These are phyloP conservation scores for Trissolcus japonicus DNA, from an alignment of 2,888 invertebrate species.

Conservation along the genomic window DNA sequence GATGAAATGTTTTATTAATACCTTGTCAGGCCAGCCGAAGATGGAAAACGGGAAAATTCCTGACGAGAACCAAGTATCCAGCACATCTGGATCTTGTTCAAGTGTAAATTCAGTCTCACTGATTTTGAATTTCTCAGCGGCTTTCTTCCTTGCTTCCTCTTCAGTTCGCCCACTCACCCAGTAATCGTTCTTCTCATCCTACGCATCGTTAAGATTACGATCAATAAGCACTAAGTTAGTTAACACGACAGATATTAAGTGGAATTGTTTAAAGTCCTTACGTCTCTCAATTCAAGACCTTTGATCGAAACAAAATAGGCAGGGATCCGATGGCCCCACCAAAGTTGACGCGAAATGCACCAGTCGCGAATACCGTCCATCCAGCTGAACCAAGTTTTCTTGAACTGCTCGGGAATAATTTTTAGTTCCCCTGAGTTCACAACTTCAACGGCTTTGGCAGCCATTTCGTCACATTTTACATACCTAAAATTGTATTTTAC, in stretches of 20 bases:
- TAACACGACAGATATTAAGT: neutral
- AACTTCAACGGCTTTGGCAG: conserved; percentile 87
- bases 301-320: conserved; percentile 87
- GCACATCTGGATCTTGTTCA: conserved; percentile 93
- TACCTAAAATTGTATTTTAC: conserved; percentile 80
- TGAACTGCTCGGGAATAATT: conserved; percentile 93
- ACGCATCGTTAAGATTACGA: conserved; percentile 7
- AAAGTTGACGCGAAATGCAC: conserved; percentile 98
- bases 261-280: conserved; percentile 29
- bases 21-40: conserved; percentile 96
- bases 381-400: conserved; percentile 97
- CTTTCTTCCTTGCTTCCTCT: conserved; percentile 88
- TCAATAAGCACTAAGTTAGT: conserved; percentile 4
- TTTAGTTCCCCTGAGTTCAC: conserved; percentile 89
- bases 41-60: conserved; percentile 97
- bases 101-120: conserved; percentile 79
- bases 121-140: conserved; percentile 82
- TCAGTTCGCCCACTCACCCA: conserved; percentile 80
- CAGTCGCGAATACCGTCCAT: conserved; percentile 97
- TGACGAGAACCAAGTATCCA: conserved; percentile 99
- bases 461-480: conserved; percentile 93
- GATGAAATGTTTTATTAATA: conserved; percentile 62
- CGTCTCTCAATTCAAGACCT: conserved; percentile 65
- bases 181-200: conserved; percentile 75
- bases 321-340: conserved; percentile 99